Evolutionary conservation across 2,113 vertebrate genomes (phyloP).

Genomic region (Antechinus stuartii): DNA sequence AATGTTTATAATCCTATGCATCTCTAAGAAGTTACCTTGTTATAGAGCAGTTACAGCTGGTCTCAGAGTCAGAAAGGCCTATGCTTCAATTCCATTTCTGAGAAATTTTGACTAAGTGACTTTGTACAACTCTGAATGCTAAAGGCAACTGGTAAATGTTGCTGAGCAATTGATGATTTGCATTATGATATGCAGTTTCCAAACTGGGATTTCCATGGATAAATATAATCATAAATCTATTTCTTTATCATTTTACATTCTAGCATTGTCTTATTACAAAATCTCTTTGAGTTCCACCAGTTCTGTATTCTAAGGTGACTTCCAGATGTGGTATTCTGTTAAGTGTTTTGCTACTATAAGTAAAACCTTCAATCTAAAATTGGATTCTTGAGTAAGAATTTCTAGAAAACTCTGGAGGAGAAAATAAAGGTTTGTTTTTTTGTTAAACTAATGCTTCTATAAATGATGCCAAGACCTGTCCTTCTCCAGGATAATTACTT

Average conservation of each 20-base stretch:
- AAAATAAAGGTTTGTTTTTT: constrained; percentile 47
- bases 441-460: constrained; percentile 43
- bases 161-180: neutral
- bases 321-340: neutral
- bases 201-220: neutral
- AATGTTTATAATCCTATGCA: neutral
- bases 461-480: constrained; percentile 41
- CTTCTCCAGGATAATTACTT: neutral
- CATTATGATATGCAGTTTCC: neutral
- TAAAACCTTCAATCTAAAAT: constrained; percentile 1
- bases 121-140: neutral
- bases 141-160: neutral
- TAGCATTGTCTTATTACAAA: neutral
- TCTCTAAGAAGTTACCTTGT: neutral
- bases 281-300: neutral
- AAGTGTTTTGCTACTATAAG: constrained; percentile 43
- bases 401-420: constrained; percentile 19
- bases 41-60: neutral
- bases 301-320: neutral
- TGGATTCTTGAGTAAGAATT: constrained; percentile 23
- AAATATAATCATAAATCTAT: neutral
- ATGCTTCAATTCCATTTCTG: neutral
- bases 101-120: neutral
- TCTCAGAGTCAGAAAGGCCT: neutral
- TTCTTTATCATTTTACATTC: neutral